A percentile compares a stretch with the other conserved stretches of the same genome.
phyloP scores from a whole-genome alignment of 2,797 vertebrate genomes.

The Eutrigla gurnardus region DNA sequence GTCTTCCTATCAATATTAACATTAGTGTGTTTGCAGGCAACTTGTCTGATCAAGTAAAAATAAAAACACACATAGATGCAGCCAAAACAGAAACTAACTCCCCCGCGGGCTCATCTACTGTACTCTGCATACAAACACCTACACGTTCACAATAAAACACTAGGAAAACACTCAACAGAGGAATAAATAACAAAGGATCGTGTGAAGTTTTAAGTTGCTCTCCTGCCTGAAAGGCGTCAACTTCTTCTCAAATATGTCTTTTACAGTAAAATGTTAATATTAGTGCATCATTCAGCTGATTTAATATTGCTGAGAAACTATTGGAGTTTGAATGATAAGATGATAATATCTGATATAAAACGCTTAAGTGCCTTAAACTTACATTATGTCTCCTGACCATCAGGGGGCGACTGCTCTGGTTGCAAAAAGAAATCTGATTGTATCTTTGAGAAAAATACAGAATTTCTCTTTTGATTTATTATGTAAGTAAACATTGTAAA shows the following conservation, averaged over 20 bases:
- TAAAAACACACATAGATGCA: constrained; percentile 17
- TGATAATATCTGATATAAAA: too few relatives aligned
- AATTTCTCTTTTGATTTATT: too few relatives aligned
- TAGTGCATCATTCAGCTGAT: background rate
- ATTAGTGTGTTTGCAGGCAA: background rate
- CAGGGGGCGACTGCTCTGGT: too few relatives aligned
- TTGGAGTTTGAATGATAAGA: constrained; percentile 8
- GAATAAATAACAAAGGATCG: constrained; percentile 22
- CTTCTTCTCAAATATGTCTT: constrained; percentile 14
- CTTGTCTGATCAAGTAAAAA: constrained; percentile 24
- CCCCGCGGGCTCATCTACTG: constrained; percentile 35
- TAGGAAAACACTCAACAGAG: constrained; percentile 14
- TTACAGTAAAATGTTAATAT: background rate
- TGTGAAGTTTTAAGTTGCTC: background rate
- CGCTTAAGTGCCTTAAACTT: too few relatives aligned
- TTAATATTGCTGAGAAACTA: constrained; percentile 45
- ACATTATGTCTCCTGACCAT: too few relatives aligned
- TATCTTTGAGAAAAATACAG: too few relatives aligned
- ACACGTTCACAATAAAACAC: constrained; percentile 33
- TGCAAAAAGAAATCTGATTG: too few relatives aligned
- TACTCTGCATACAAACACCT: constrained; percentile 38
- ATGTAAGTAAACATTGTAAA: too few relatives aligned
- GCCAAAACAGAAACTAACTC: constrained; percentile 38
- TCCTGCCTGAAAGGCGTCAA: background rate
- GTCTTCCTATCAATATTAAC: background rate